These are phyloP conservation scores for Anagyrus pseudococci DNA, from an alignment of 2,888 invertebrate species.

Conservation along the genomic window DNA sequence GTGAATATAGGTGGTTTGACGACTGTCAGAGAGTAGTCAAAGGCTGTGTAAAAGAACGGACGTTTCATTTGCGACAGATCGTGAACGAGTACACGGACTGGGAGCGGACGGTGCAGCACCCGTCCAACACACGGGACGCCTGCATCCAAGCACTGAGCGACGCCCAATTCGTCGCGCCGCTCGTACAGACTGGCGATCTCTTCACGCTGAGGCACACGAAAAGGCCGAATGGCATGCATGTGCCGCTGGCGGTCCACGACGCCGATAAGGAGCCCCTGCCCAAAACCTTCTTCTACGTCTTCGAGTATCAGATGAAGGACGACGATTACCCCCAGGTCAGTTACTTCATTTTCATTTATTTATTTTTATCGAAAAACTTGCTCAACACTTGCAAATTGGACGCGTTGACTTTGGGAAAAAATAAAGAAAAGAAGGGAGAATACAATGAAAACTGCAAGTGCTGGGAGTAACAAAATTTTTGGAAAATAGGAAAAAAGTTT, in stretches of 20 bases:
- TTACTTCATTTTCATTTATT: background rate
- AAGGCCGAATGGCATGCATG: constrained; percentile 68
- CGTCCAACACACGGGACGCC: constrained; percentile 86
- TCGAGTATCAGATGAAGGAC: constrained; percentile 90
- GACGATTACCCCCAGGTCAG: constrained; percentile 86
- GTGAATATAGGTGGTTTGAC: too few relatives aligned
- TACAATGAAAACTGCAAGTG: background rate
- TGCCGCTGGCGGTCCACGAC: constrained; percentile 60
- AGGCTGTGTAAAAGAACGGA: too few relatives aligned
- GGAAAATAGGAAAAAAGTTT: too few relatives aligned
- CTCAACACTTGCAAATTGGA: too few relatives aligned
- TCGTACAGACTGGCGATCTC: constrained; percentile 84
- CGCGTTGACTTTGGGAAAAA: too few relatives aligned
- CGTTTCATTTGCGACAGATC: constrained; percentile 44
- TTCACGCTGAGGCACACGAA: constrained; percentile 65
- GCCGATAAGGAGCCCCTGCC: constrained; percentile 66
- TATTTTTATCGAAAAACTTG: background rate
- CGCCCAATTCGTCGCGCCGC: constrained; percentile 91
- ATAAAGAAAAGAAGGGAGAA: background rate
- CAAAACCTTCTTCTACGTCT: constrained; percentile 88
- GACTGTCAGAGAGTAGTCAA: too few relatives aligned
- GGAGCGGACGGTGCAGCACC: constrained; percentile 90
- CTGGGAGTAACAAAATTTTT: too few relatives aligned
- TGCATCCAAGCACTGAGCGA: constrained; percentile 92
- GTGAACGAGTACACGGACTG: constrained; percentile 98